A percentile compares a stretch with the other conserved stretches of the same genome.
These are phyloP conservation scores for Acipenser ruthenus DNA, from an alignment of 2,797 vertebrate species.

Conservation along the genomic window DNA sequence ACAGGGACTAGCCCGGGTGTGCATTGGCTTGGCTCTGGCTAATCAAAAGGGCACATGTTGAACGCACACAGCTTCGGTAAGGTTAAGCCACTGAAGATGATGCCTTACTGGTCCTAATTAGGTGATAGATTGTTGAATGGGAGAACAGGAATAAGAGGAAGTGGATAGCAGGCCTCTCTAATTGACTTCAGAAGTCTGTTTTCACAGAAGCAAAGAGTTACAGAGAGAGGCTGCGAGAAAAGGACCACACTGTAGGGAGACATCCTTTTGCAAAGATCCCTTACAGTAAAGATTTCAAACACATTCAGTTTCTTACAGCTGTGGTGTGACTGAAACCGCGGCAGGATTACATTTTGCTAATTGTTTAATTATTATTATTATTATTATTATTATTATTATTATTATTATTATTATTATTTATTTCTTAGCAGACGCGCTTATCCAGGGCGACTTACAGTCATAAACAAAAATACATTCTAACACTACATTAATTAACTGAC, in stretches of 20 bases:
- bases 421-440: no score
- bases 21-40: slow-evolving; percentile 59
- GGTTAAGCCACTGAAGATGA: slow-evolving; percentile 77
- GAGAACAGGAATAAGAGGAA: slow-evolving; percentile 21
- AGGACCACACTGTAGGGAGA: slow-evolving; percentile 48
- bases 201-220: slow-evolving; percentile 79
- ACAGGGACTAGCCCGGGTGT: slow-evolving; percentile 54
- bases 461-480: no score
- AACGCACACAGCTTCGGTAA: slow-evolving; percentile 69
- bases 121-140: slow-evolving; percentile 64
- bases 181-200: slow-evolving; percentile 81
- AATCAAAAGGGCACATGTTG: slow-evolving; percentile 77
- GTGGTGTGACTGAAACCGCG: no score
- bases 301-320: no score
- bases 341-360: no score
- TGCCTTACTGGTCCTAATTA: slow-evolving; percentile 70
- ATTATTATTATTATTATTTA: no score
- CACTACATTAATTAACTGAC: no score
- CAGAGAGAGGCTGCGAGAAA: slow-evolving; percentile 48
- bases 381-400: no score
- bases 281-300: no score
- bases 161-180: slow-evolving; percentile 67
- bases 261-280: no score
- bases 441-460: no score
- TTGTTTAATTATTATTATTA: no score